Evolutionary conservation across 2,888 invertebrate genomes (phyloP).

Genomic region (Pachymerium ferrugineum): DNA sequence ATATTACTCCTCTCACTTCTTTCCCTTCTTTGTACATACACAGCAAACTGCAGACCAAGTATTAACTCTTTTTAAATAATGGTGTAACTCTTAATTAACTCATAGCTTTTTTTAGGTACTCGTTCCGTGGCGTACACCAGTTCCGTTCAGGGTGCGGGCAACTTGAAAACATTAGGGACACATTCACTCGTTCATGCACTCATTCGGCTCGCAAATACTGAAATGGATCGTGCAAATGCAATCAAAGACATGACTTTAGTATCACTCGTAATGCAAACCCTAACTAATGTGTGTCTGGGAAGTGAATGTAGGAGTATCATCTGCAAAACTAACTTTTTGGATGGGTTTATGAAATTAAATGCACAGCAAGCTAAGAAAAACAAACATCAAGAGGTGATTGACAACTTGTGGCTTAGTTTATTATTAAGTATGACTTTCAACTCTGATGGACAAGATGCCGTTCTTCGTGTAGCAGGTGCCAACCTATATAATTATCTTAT

Average conservation of each 20-base stretch:
- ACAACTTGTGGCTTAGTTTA: slow-evolving; percentile 23
- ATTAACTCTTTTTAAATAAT: neutral
- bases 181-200: neutral
- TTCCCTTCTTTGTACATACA: neutral
- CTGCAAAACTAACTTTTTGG: slow-evolving; percentile 14
- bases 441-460: slow-evolving; percentile 6
- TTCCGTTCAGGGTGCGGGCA: neutral
- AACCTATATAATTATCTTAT: neutral
- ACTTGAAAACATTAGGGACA: neutral
- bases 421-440: neutral
- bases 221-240: neutral
- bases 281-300: neutral
- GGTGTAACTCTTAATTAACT: neutral
- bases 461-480: neutral
- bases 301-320: slow-evolving; percentile 5
- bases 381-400: neutral
- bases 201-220: neutral
- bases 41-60: slow-evolving; percentile 20
- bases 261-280: neutral
- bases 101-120: neutral
- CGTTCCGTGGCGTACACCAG: slow-evolving; percentile 12
- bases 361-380: neutral
- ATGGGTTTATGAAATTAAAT: slow-evolving; percentile 5
- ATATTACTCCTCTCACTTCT: neutral
- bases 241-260: neutral